phyloP scores from a whole-genome alignment of 92 coral and sea anemone genomes.

The Porites evermanni region DNA sequence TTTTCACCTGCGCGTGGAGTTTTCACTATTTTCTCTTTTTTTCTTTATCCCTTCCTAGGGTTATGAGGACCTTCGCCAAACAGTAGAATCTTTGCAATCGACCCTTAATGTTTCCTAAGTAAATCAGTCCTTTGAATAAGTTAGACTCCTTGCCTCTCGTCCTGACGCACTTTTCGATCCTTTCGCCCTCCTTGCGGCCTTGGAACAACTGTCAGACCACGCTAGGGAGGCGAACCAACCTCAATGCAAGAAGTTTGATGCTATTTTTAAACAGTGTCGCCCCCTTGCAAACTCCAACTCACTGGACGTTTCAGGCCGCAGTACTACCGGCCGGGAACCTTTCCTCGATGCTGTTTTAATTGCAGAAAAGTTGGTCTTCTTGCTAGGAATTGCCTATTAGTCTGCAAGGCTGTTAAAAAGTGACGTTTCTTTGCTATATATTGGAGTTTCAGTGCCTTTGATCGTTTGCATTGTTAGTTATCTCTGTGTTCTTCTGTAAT shows the following conservation, averaged over 20 bases:
- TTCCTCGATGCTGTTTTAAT: constrained; percentile 5
- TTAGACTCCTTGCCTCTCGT: too few relatives aligned
- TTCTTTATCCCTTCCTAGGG: too few relatives aligned
- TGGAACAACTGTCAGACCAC: constrained; percentile 16
- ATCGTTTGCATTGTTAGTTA: background rate
- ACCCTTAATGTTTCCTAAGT: too few relatives aligned
- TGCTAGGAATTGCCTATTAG: constrained; percentile 18
- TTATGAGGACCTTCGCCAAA: too few relatives aligned
- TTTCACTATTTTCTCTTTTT: too few relatives aligned
- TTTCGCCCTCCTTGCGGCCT: background rate
- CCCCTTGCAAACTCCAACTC: constrained; percentile 6
- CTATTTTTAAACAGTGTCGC: constrained; percentile 13
- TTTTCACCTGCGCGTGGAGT: too few relatives aligned
- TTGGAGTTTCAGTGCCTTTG: background rate
- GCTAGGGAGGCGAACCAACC: constrained; percentile 17
- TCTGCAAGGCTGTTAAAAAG: constrained; percentile 6
- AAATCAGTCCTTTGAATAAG: too few relatives aligned
- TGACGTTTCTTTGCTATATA: background rate
- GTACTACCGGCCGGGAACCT: background rate
- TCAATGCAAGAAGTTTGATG: constrained; percentile 9
- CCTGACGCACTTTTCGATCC: background rate
- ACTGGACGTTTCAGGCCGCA: background rate
- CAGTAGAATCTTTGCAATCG: too few relatives aligned
- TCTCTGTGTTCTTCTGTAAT: background rate
- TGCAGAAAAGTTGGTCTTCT: constrained; percentile 3